Evolutionary conservation across 1,140 invertebrate species (phyloP), one percentile per base, ranked within the genome.

Genomic region (Dendroctonus valens): DNA sequence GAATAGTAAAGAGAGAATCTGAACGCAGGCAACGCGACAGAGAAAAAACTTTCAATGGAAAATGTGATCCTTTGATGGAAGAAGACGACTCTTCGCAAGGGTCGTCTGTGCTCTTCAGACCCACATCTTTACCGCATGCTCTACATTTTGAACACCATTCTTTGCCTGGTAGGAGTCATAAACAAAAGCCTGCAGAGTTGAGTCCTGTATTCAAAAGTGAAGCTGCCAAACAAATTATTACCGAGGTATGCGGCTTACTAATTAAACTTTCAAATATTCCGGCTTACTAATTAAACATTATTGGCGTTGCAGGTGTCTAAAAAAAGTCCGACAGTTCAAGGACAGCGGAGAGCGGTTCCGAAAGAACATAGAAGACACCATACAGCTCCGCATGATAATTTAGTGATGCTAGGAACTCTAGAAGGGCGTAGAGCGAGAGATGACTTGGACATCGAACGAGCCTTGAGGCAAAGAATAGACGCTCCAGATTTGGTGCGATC

Each of bases 1-100:
- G 94, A 59, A 95, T 96, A 73, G 93, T 97, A 0, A 97, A 97
- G 81, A 80, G 93, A 37, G 93, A 95, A 75, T 92, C 92, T 26
- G 93, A 95, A 77, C 83, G 91, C 51, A 81, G 91, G 0, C 90
- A 92, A 74, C 82, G 90, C 58, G 91, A 92, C 74, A 83, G 88
- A 46, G 88, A 68, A 81, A 85, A 70, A 73, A 76, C 68, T 37
- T 68, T 59, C 42, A 70, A 70, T 5, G 71, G 72, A 39, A 77
- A 77, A 68, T 78, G 76, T 71, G 76, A 78, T 60, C 49, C 71
- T 7, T 48, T 76, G 8, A 7, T 70, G 12, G 75, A 78, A 71
- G 76, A 78, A 62, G 75, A 76, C 41, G 70, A 72, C 51, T 71
- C 71, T 6, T 74, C 72, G 0, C 71, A 74, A 69, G 70, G 55